These are phyloP conservation scores for Tetranychus cinnabarinus DNA, from an alignment of 1,140 invertebrate genomes.

Conservation along the genomic window DNA sequence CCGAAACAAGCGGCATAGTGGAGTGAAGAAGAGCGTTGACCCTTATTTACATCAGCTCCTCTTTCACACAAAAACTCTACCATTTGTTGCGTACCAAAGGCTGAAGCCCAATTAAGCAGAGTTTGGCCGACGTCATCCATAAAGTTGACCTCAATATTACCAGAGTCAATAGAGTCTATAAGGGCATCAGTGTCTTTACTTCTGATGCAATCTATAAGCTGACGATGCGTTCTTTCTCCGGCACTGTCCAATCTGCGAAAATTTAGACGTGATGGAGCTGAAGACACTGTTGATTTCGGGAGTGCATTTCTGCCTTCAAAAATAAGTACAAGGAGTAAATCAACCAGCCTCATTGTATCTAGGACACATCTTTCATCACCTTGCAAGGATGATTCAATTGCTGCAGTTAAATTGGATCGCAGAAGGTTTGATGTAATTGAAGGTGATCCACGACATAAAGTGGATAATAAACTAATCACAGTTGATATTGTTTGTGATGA, in stretches of 20 bases:
- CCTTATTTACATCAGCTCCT: conserved; percentile 51
- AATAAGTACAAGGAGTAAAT: conserved; percentile 71
- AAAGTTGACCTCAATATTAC: conserved; percentile 91
- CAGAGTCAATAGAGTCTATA: conserved; percentile 79
- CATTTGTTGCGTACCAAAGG: conserved; percentile 77
- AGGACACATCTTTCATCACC: conserved; percentile 89
- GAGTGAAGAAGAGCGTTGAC: conserved; percentile 80
- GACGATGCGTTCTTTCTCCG: conserved; percentile 80
- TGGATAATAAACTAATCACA: conserved; percentile 79
- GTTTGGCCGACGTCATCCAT: conserved; percentile 99
- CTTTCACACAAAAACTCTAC: conserved; percentile 93
- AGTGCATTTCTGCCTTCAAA: conserved; percentile 86
- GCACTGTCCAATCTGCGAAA: conserved; percentile 51
- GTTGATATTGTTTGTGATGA: conserved; percentile 62
- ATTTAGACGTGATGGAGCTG: conserved; percentile 29
- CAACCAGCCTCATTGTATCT: conserved; percentile 89
- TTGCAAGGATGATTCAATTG: conserved; percentile 73
- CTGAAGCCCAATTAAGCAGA: conserved; percentile 92
- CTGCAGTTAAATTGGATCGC: conserved; percentile 64
- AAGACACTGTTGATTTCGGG: conserved; percentile 27
- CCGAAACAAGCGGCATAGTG: conserved; percentile 99
- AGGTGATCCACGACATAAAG: conserved; percentile 73
- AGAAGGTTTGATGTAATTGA: conserved; percentile 73
- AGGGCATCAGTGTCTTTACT: conserved; percentile 94
- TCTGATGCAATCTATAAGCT: conserved; percentile 91